Conservation (phyloP, 2,888 invertebrate genomes). For the Nemotelus nigrinus region DNA sequence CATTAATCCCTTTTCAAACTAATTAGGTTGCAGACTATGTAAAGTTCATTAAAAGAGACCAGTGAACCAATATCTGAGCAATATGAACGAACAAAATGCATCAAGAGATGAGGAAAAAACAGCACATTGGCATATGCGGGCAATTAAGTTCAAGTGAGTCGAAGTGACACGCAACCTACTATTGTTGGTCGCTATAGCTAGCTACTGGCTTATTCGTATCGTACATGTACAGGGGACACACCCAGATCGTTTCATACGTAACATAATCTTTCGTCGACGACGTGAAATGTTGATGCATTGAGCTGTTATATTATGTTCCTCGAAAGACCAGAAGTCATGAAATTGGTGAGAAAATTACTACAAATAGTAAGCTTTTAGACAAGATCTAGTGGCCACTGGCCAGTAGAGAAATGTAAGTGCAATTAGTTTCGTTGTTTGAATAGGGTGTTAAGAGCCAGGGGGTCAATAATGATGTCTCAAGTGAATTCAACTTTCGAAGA, state of each 20-base stretch:
- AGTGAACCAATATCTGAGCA: constrained; percentile 30
- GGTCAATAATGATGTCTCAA: no score
- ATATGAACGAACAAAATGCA: constrained; percentile 22
- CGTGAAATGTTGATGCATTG: constrained; percentile 5
- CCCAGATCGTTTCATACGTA: constrained; percentile 16
- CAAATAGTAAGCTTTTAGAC: constrained; percentile 5
- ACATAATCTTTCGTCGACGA: no score
- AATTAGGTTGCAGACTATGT: constrained; percentile 27
- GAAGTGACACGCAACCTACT: constrained; percentile 37
- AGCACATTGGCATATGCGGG: constrained; percentile 39
- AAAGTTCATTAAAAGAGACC: background rate
- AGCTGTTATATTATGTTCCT: constrained; percentile 13
- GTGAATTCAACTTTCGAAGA: no score
- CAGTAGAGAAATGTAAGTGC: constrained; percentile 31
- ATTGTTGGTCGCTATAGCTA: background rate
- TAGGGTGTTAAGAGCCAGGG: background rate
- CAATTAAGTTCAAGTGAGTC: constrained; percentile 39
- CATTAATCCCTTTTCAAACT: constrained; percentile 28
- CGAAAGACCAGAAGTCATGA: constrained; percentile 20
- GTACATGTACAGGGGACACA: constrained; percentile 12
- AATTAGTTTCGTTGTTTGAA: constrained; percentile 22
- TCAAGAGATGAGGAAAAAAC: background rate
- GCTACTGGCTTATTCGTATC: no score
- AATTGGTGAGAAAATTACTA: constrained; percentile 26
- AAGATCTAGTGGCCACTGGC: constrained; percentile 23